These are phyloP conservation scores for Euspilapteryx auroguttella DNA, from an alignment of 2,888 invertebrate species.

Conservation along the genomic window DNA sequence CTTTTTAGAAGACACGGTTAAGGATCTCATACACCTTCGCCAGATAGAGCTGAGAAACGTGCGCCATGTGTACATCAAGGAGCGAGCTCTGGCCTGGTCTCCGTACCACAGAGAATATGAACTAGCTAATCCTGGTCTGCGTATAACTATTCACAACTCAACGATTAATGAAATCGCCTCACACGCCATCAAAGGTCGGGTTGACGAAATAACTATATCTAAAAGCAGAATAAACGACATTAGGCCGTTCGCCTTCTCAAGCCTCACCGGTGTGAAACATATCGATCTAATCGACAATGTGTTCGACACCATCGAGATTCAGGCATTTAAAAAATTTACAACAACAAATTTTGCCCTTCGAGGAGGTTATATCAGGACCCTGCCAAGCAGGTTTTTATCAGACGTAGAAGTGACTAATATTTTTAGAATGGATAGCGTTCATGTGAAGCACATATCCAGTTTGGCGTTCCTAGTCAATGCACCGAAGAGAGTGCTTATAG, in stretches of 20 bases:
- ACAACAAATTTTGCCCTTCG: slow-evolving; percentile 66
- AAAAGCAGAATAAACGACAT: slow-evolving; percentile 64
- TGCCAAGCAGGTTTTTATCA: slow-evolving; percentile 74
- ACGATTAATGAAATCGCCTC: slow-evolving; percentile 58
- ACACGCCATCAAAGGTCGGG: slow-evolving; percentile 70
- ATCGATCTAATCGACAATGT: slow-evolving; percentile 65
- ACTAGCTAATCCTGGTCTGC: slow-evolving; percentile 62
- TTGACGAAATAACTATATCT: slow-evolving; percentile 68
- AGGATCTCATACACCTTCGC: slow-evolving; percentile 63
- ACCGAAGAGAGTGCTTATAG: slow-evolving; percentile 64
- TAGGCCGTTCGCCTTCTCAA: slow-evolving; percentile 75
- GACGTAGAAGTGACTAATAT: slow-evolving; percentile 71
- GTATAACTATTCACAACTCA: slow-evolving; percentile 47
- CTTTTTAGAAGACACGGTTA: slow-evolving; percentile 61
- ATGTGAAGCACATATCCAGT: slow-evolving; percentile 65
- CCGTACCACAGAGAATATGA: slow-evolving; percentile 63
- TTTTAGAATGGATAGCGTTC: slow-evolving; percentile 68
- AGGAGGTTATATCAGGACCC: slow-evolving; percentile 59
- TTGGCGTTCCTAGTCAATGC: slow-evolving; percentile 69
- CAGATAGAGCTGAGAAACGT: slow-evolving; percentile 66
- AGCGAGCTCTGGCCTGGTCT: slow-evolving; percentile 64
- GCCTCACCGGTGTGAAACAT: slow-evolving; percentile 65
- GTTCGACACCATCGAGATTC: slow-evolving; percentile 64
- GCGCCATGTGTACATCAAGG: slow-evolving; percentile 62
- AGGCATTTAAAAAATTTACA: slow-evolving; percentile 80